Base-by-base conservation (phyloP, 1,140 invertebrate genomes). In the Musca domestica region DNA sequence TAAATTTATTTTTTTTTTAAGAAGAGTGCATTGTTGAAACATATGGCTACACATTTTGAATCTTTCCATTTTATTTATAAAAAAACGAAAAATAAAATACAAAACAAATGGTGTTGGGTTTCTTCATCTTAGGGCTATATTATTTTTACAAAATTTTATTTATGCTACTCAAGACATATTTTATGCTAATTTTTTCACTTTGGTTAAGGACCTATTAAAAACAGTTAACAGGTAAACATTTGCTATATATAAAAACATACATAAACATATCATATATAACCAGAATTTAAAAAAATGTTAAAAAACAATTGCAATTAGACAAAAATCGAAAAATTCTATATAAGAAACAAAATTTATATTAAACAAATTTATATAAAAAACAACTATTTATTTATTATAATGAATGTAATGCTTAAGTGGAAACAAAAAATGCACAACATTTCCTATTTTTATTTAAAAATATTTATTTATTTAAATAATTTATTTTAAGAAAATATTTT, bases 241-340 rank as follows among this genome's bases (percentile, higher is more conserved):
- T 41, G 56, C 56, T 61, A 61, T 19, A 61, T 17, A 61, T 25
- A 14, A 61, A 19, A 34, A 48, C 17, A 19, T 51, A 51, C n/a
- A 58, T 58, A 30, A 27, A 58, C 14, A n/a, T 58, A 58, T 17
- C 23, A 27, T 58, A 54, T 54, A 58, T n/a, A 34, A 25, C 22
- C 23, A 17, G 5, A 76, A 76, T n/a, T n/a, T n/a, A 14, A 54
- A 69, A 69, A 79, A 79, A 77, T 79, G 77, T 79, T 78, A 78
- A 79, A 79, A 78, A 78, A 74, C 77, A 79, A 79, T 79, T 73
- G 64, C 54, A 71, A 51, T 51, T 23, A 66, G 49, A 51, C 0
- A 17, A 52, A 52, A 48, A n/a, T n/a, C n/a, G n/a, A n/a, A 47
- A 52, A 46, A 1, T 56, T 23, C 6, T n/a, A 46, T n/a, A 46